Percentiles rank a stretch among this genome's conserved stretches.
Evolutionary conservation across 1,140 invertebrate species (phyloP).

Genomic region (Ceratosolen solmsi): DNA sequence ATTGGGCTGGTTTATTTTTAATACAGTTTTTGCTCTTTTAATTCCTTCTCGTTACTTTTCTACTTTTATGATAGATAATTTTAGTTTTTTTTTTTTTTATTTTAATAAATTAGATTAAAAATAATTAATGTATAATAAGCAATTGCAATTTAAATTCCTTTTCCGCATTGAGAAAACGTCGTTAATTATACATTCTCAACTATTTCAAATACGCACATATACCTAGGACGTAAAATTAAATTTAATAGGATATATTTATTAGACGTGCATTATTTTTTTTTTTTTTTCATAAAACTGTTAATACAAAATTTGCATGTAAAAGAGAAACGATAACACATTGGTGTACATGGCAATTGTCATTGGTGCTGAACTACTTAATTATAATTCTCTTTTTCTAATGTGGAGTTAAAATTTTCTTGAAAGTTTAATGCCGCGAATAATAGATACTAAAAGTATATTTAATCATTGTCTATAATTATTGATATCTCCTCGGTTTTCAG

Average conservation of each 20-base stretch:
- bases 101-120: too few relatives aligned
- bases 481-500: background rate
- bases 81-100: too few relatives aligned
- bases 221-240: background rate
- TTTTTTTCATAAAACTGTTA: background rate
- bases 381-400: background rate
- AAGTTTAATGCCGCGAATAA: background rate
- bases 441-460: background rate
- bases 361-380: background rate
- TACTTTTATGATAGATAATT: too few relatives aligned
- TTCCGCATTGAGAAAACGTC: background rate
- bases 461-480: background rate
- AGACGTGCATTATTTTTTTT: background rate
- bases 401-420: background rate
- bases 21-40: background rate
- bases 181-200: background rate
- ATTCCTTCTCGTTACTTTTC: background rate
- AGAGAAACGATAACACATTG: background rate
- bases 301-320: background rate
- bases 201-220: background rate
- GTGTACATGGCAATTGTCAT: background rate
- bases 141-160: background rate
- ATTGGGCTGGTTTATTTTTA: background rate
- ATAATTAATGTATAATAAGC: too few relatives aligned
- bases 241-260: background rate